Evolutionary conservation across 2,888 invertebrate genomes (phyloP), one percentile per base, ranked within the genome.

Genomic region (Drosophila stalkeri): DNA sequence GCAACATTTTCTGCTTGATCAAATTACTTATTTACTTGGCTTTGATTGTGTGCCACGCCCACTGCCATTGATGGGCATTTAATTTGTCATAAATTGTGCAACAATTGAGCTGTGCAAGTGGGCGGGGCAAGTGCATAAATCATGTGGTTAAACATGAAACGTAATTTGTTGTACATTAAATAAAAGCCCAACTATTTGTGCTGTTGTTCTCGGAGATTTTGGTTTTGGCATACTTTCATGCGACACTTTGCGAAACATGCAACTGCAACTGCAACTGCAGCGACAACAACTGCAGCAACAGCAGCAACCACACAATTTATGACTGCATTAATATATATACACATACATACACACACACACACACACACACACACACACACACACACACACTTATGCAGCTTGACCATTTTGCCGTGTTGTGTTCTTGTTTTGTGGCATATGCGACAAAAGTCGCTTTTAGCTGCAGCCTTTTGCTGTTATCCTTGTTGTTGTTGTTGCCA

Each of bases 161-260:
- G 75, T 77, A 87, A 89, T 89, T 89, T 89, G 86, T 76, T 86
- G 77, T 76, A 76, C 85, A 89, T 86, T 89, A 79, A 89, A 87
- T 86, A 85, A 82, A 74, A 72, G 71, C 77, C 52, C 18, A 51
- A 75, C 73, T 82, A 87, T 84, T 89, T 75, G 80, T 65, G 70
- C 67, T 63, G 61, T 75, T 77, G 81, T 77, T 81, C 23, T 64
- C 70, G 18, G 51, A 63, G 72, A 47, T 46, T 72, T 80, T 16
- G 62, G 72, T 76, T 69, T 51, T 51, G 49, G 74, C 77, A 76
- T 72, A 68, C 77, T 84, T 81, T 72, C 64, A 68, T 73, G 85
- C 69, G 67, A 81, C 77, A 77, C 77, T 73, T 67, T 72, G 81
- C 60, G 51, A 44, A 74, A 81, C 72, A 86, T 79, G 82, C 79